These are phyloP conservation scores for Procambarus virginalis DNA, from an alignment of 1,140 invertebrate species.

Conservation along the genomic window DNA sequence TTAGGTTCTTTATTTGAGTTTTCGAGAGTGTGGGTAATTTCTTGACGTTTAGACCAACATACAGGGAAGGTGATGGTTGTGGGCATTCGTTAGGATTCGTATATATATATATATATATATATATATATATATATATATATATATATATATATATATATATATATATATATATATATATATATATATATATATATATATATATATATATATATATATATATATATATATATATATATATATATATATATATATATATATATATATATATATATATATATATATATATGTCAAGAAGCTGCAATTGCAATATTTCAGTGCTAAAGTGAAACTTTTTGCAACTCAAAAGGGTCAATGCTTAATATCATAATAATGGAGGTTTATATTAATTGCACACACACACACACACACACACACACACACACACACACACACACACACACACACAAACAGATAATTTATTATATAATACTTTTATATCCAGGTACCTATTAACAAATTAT, in stretches of 20 bases:
- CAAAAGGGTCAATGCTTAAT: too few species aligned
- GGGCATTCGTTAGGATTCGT: too few species aligned
- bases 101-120: conserved; percentile 16
- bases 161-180: conserved; percentile 25
- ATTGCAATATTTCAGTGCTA: too few species aligned
- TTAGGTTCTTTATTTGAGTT: conserved; percentile 29
- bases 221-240: conserved; percentile 48
- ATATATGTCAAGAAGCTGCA: too few species aligned
- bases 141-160: conserved; percentile 29
- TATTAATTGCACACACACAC: too few species aligned
- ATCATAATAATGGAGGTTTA: too few species aligned
- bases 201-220: conserved; percentile 37
- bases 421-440: too few species aligned
- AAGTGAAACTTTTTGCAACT: too few species aligned
- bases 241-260: conserved; percentile 45
- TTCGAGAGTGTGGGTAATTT: background rate
- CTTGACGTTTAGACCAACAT: background rate
- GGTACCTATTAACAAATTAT: too few species aligned
- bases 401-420: too few species aligned
- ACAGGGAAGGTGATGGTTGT: background rate
- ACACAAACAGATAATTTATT: too few species aligned
- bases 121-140: conserved; percentile 15
- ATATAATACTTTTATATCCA: too few species aligned
- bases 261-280: conserved; percentile 41
- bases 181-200: conserved; percentile 10